These are phyloP conservation scores for Drosophila lacicola DNA, from an alignment of 2,888 invertebrate genomes.

Conservation along the genomic window DNA sequence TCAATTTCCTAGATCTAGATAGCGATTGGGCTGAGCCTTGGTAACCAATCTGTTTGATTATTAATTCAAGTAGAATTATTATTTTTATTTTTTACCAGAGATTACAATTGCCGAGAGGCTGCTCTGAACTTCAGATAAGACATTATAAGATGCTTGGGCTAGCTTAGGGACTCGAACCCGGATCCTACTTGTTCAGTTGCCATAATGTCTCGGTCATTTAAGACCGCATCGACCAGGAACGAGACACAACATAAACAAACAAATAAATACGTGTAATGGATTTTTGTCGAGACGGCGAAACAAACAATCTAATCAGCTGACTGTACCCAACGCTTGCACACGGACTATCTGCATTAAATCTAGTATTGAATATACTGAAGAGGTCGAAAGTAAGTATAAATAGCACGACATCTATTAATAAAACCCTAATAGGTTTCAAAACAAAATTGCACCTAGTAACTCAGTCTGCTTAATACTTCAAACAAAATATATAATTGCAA, in stretches of 20 bases:
- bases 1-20: no score
- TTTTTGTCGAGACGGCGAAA: constrained; percentile 22
- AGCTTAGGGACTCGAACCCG: constrained; percentile 18
- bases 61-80: background rate
- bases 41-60: no score
- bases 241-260: background rate
- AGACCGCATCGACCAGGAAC: constrained; percentile 5
- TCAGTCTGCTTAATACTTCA: background rate
- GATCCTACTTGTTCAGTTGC: constrained; percentile 8
- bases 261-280: constrained; percentile 9
- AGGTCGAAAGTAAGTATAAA: constrained; percentile 3
- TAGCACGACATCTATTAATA: background rate
- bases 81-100: no score
- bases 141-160: background rate
- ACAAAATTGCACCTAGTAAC: background rate
- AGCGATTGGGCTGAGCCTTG: no score
- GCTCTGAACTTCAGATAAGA: background rate
- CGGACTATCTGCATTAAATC: constrained; percentile 5
- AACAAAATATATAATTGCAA: background rate
- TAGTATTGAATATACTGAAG: constrained; percentile 4
- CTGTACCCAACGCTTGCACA: constrained; percentile 5
- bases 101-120: background rate
- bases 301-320: constrained; percentile 23
- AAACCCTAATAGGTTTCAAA: background rate
- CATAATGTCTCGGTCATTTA: constrained; percentile 8